Base-by-base conservation (phyloP, 2,888 invertebrate genomes). In the Drosophila anomelani region DNA sequence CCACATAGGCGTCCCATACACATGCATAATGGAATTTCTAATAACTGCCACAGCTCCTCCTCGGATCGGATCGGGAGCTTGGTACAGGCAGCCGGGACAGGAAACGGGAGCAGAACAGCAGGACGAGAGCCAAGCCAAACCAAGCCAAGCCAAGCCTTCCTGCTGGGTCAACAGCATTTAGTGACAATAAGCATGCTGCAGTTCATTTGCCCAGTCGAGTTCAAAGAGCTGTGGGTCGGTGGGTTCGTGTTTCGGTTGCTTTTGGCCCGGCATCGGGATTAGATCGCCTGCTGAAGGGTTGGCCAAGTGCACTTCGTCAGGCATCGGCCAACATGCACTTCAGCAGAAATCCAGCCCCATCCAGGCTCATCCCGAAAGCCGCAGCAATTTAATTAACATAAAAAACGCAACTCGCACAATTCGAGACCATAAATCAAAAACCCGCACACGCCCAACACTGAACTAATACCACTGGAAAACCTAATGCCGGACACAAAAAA, bases 1-100 rank as follows among this genome's bases (percentile, higher is more conserved):
- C 74, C 73, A 64, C 74, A 59, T 51, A 46, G 66, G 57, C 64
- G 23, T 36, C 56, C 44, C 57, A 34, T 56, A 58, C 63, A 68
- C 81, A 80, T 75, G 71, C 78, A 87, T 85, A 85, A 85, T 88
- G 87, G 85, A 85, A 88, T 85, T 85, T 89, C 85, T 87, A 88
- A 88, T 85, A 84, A 85, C 77, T 67, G 76, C 76, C 55, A 56
- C 61, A 72, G 61, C 36, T 54, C 36, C 43, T 23, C 23, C 54
- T 36, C 20, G n/a, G 41, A 32, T 43, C 39, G 38, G 44, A 44
- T 15, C 44, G 44, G 23, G 17, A 41, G 9, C 17, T 20, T 29
- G 29, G 29, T 29, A 29, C 29, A 29, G 20, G 60, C 6, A 56
- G n/a, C 38, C 9, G 23, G 41, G 23, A 34, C 57, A 13, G 26